Percentiles rank a stretch among this genome's conserved stretches.
phyloP scores from a whole-genome alignment of 1,140 invertebrate genomes.

The Liolophura sinensis region DNA sequence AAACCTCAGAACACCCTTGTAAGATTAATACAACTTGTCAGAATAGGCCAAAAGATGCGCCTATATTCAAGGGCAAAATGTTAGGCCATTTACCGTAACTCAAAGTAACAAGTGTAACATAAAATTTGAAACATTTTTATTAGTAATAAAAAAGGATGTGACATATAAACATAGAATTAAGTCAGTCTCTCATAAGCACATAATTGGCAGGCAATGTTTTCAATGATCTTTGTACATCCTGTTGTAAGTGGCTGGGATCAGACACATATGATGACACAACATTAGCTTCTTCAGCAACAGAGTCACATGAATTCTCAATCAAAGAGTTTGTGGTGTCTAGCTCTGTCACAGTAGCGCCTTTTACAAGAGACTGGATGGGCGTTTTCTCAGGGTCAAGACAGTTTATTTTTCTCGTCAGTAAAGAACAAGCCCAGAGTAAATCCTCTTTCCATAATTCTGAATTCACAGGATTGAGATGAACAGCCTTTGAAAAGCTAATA shows the following conservation, averaged over 20 bases:
- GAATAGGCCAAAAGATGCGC: too few species aligned
- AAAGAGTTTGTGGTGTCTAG: not conserved
- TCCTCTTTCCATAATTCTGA: slow-evolving; percentile 59
- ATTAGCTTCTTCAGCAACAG: not conserved
- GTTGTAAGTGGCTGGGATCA: not conserved
- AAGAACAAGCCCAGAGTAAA: slow-evolving; percentile 39
- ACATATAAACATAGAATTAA: too few species aligned
- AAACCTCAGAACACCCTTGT: too few species aligned
- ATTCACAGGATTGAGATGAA: slow-evolving; percentile 55
- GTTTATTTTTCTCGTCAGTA: slow-evolving; percentile 28
- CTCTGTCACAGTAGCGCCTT: not conserved
- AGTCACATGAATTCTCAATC: not conserved
- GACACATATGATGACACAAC: not conserved
- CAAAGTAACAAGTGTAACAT: too few species aligned
- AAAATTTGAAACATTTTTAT: too few species aligned
- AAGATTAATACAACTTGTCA: too few species aligned
- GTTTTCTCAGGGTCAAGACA: not conserved
- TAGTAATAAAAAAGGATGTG: too few species aligned
- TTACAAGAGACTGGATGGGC: too few species aligned
- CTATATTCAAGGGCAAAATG: too few species aligned
- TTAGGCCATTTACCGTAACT: too few species aligned
- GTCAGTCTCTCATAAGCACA: slow-evolving; percentile 1
- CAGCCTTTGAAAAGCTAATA: slow-evolving; percentile 54
- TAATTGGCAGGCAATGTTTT: slow-evolving; percentile 1
- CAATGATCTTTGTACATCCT: not conserved